Conservation (phyloP, 2,113 vertebrate genomes). For the Aleadryas rufinucha region DNA sequence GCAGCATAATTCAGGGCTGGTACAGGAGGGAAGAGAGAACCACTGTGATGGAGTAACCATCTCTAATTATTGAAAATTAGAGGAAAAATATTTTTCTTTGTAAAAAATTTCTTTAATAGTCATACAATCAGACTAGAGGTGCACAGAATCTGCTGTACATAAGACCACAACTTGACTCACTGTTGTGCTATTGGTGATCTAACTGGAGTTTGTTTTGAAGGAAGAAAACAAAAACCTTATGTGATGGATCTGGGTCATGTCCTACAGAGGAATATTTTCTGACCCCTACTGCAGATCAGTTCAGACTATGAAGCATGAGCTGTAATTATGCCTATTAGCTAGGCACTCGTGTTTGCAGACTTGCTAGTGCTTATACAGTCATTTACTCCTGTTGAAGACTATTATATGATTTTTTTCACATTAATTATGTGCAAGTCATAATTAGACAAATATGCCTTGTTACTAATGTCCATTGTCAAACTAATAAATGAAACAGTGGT, state of each 20-base stretch:
- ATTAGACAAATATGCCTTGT: not conserved
- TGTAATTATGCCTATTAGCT: not conserved
- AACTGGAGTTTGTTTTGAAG: not conserved
- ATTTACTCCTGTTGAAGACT: not conserved
- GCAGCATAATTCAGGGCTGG: not conserved
- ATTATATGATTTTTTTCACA: not conserved
- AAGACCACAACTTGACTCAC: not conserved
- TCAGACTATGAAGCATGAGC: not conserved
- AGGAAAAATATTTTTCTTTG: not conserved
- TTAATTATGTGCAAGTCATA: not conserved
- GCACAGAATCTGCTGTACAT: fast-evolving
- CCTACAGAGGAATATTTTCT: not conserved
- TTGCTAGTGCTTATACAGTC: not conserved
- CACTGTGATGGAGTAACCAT: not conserved
- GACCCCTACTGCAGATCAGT: not conserved
- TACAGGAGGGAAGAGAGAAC: not conserved
- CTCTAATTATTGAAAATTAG: not conserved
- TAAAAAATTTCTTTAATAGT: not conserved
- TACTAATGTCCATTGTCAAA: not conserved
- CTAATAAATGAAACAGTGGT: not conserved
- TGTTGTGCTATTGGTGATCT: not conserved
- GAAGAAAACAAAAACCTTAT: not conserved
- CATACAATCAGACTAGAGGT: not conserved
- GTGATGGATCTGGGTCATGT: not conserved
- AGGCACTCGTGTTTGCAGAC: not conserved